phyloP scores from a whole-genome alignment of 2,888 invertebrate genomes.

The Parthenolecanium corni region DNA sequence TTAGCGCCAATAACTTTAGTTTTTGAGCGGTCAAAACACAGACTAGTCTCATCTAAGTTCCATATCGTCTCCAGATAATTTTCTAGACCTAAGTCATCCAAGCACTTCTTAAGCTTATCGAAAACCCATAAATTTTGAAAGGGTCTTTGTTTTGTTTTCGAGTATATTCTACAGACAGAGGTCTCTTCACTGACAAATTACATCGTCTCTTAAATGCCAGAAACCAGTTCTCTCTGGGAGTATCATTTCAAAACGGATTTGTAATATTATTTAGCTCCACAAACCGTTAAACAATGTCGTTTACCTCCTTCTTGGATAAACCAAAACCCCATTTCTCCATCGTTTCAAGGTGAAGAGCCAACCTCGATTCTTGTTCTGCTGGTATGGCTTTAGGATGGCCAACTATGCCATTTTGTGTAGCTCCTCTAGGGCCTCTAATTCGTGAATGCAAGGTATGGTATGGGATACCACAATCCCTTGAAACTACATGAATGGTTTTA shows the following conservation, averaged over 20 bases:
- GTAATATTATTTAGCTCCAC: not conserved
- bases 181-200: slow-evolving; percentile 20
- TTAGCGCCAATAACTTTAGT: slow-evolving; percentile 32
- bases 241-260: not conserved
- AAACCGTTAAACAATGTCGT: not conserved
- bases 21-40: slow-evolving; percentile 31
- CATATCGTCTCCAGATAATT: slow-evolving; percentile 15
- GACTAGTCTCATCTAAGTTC: slow-evolving; percentile 23
- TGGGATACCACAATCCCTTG: slow-evolving; percentile 1
- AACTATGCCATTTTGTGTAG: not conserved
- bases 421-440: slow-evolving; percentile 1
- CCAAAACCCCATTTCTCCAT: slow-evolving; percentile 11
- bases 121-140: slow-evolving; percentile 21
- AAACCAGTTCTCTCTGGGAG: not conserved
- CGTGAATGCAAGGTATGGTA: not conserved
- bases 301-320: slow-evolving; percentile 5
- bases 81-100: slow-evolving; percentile 4
- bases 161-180: slow-evolving; percentile 16
- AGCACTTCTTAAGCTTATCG: slow-evolving; percentile 2
- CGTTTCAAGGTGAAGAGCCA: not conserved
- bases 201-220: not conserved
- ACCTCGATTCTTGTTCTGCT: not conserved
- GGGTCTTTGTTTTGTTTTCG: slow-evolving; percentile 4
- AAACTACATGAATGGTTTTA: not conserved
- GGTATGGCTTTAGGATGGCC: not conserved